Base-by-base conservation (phyloP, 2,888 invertebrate genomes). In the Fragum whitleyi region DNA sequence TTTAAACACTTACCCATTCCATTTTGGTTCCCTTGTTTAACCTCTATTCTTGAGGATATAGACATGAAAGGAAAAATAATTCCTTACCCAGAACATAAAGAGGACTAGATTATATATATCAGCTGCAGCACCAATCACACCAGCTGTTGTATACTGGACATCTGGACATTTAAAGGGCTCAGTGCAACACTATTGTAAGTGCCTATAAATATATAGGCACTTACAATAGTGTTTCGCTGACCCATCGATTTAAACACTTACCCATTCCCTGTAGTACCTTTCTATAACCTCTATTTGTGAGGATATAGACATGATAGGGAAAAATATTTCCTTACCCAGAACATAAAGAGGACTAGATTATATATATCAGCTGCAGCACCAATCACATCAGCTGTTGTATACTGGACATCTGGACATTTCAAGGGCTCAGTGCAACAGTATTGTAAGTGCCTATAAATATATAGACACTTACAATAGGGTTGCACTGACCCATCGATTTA, bases 151-250 rank as follows among this genome's bases (percentile, higher is more conserved):
- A 57, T 81, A 87, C 59, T 81, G 83, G 36, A 88, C 65, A 68
- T 91, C 91, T 23, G 90, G 91, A 51, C 89, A 86, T 53, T 87
- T 83, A 59, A 92, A 90, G n/a, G n/a, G n/a, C n/a, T n/a, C n/a
- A n/a, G n/a, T n/a, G n/a, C n/a, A n/a, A n/a, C n/a, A n/a, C n/a
- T n/a, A n/a, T n/a, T n/a, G n/a, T n/a, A n/a, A n/a, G n/a, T n/a
- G n/a, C n/a, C n/a, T n/a, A n/a, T n/a, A n/a, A n/a, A n/a, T n/a
- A n/a, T n/a, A n/a, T n/a, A n/a, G n/a, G n/a, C n/a, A n/a, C n/a
- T n/a, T n/a, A n/a, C n/a, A n/a, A n/a, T n/a, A n/a, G n/a, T n/a
- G n/a, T n/a, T n/a, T n/a, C n/a, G n/a, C n/a, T n/a, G n/a, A n/a
- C n/a, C n/a, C n/a, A n/a, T n/a, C n/a, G n/a, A n/a, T n/a, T n/a